Evolutionary conservation across 2,113 vertebrate species (phyloP).

Genomic region (Saccopteryx leptura): DNA sequence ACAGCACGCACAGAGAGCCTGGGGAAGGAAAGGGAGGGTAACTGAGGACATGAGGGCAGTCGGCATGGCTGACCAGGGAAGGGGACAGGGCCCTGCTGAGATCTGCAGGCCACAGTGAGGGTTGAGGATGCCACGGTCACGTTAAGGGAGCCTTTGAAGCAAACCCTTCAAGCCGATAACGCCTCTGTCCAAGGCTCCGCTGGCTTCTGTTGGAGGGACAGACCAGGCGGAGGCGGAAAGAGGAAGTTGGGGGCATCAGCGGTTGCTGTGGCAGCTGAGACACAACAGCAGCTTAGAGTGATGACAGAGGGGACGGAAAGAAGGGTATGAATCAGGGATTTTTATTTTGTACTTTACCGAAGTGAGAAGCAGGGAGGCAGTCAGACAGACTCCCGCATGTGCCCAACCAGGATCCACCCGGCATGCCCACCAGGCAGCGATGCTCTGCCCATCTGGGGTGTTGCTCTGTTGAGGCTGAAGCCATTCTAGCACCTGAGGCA

Average conservation of each 20-base stretch:
- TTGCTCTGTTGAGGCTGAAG: too few species aligned
- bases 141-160: not conserved
- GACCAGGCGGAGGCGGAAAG: not conserved
- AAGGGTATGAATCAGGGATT: not conserved
- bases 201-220: not conserved
- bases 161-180: not conserved
- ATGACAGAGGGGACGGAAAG: not conserved
- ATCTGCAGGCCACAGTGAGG: not conserved
- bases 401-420: too few species aligned
- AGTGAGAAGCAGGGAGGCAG: too few species aligned
- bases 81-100: not conserved
- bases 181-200: not conserved
- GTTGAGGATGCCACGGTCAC: not conserved
- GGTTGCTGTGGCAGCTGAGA: not conserved
- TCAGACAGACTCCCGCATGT: too few species aligned
- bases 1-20: not conserved
- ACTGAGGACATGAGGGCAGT: not conserved
- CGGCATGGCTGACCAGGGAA: not conserved
- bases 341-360: too few species aligned
- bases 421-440: too few species aligned
- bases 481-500: too few species aligned
- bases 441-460: too few species aligned
- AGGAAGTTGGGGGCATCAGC: not conserved
- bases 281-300: not conserved
- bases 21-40: not conserved